Evolutionary conservation across 2,797 vertebrate genomes (phyloP).

Genomic region (Sylvilagus floridanus): DNA sequence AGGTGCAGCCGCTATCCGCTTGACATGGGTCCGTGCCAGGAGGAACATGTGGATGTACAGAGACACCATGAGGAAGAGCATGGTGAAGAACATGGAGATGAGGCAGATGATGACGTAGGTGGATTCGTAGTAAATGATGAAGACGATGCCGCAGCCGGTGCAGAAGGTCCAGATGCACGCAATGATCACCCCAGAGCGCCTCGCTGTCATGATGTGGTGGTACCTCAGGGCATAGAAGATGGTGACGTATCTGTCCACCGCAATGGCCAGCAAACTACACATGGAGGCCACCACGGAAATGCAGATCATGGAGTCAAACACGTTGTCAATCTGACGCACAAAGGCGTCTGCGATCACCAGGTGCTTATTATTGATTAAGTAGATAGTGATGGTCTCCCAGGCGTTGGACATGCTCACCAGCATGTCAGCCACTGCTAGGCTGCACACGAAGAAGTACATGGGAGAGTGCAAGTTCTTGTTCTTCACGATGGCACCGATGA

Average conservation of each 20-base stretch:
- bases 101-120: conserved; percentile 89
- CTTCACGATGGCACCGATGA: conserved; percentile 88
- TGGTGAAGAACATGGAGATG: conserved; percentile 90
- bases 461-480: conserved; percentile 91
- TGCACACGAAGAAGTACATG: conserved; percentile 91
- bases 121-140: conserved; percentile 90
- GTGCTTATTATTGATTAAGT: conserved; percentile 88
- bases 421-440: conserved; percentile 90
- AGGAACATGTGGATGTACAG: conserved; percentile 92
- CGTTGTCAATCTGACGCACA: conserved; percentile 89
- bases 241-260: conserved; percentile 89
- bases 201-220: conserved; percentile 90
- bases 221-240: conserved; percentile 90
- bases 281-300: conserved; percentile 91
- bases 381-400: conserved; percentile 91
- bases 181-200: conserved; percentile 87
- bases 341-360: conserved; percentile 89
- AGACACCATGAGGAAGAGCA: conserved; percentile 90
- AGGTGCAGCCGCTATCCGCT: conserved; percentile 87
- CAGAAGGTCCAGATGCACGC: conserved; percentile 89
- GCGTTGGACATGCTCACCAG: conserved; percentile 90
- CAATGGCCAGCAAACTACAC: conserved; percentile 90
- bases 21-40: conserved; percentile 88
- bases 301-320: conserved; percentile 91
- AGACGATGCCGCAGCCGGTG: conserved; percentile 88